Percentiles rank a stretch among this genome's conserved stretches.
Conservation (phyloP, 2,888 invertebrate species). For the Dynastes grantii region DNA sequence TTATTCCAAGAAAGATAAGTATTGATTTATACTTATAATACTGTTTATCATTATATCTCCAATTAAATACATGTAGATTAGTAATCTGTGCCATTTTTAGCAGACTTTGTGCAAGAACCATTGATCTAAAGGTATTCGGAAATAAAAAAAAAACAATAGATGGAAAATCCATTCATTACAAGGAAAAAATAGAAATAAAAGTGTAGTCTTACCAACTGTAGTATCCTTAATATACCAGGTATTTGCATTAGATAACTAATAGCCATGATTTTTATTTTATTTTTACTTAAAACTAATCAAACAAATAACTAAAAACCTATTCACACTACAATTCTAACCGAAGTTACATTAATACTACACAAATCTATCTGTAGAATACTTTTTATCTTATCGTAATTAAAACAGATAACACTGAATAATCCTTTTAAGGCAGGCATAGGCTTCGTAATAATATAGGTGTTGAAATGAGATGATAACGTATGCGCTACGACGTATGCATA, state of each 20-base stretch:
- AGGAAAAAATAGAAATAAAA: background rate
- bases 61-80: no score
- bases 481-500: background rate
- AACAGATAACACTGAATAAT: constrained; percentile 25
- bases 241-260: constrained; percentile 24
- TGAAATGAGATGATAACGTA: background rate
- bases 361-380: background rate
- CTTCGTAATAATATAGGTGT: constrained; percentile 14
- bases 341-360: background rate
- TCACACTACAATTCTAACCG: background rate
- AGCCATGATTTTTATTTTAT: constrained; percentile 13
- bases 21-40: no score
- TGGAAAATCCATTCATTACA: no score
- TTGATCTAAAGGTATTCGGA: no score
- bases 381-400: constrained; percentile 23
- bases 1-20: no score
- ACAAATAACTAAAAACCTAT: background rate
- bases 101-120: no score
- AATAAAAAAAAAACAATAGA: no score
- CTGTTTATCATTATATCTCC: no score
- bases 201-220: constrained; percentile 19
- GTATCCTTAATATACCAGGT: constrained; percentile 30
- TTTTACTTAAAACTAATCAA: background rate
- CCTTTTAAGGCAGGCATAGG: background rate
- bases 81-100: no score